Conservation (phyloP, 2,888 invertebrate species). For the Epicampocera succincta region DNA sequence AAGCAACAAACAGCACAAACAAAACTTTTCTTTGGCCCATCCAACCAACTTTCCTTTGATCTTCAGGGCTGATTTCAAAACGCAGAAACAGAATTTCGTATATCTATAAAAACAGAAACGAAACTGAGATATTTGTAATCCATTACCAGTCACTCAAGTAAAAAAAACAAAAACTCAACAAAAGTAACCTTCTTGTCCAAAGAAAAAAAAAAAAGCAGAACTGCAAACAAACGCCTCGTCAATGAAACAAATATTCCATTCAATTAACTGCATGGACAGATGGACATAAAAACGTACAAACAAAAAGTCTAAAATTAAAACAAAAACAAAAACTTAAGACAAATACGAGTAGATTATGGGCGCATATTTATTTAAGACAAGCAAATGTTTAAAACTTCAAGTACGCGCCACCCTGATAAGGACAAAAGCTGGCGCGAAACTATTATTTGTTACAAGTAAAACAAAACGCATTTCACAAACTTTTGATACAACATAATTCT, state of each 20-base stretch:
- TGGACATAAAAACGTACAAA: conserved; percentile 3
- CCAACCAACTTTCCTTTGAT: conserved; percentile 51
- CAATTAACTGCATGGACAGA: conserved; percentile 29
- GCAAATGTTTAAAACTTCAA: neutral
- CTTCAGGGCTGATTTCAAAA: conserved; percentile 13
- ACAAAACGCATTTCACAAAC: too few relatives aligned
- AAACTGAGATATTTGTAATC: conserved; percentile 60
- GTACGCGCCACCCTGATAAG: too few relatives aligned
- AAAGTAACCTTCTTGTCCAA: conserved; percentile 48
- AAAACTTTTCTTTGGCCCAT: neutral
- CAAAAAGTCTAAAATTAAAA: conserved; percentile 34
- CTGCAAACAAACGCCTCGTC: conserved; percentile 35
- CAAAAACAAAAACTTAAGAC: neutral
- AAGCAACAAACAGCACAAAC: conserved; percentile 32
- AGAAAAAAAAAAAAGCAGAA: conserved; percentile 2
- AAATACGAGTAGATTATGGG: neutral
- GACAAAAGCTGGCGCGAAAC: too few relatives aligned
- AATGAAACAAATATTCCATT: conserved; percentile 32
- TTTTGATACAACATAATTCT: too few relatives aligned
- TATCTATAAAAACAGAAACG: neutral
- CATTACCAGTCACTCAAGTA: conserved; percentile 61
- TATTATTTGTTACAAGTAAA: too few relatives aligned
- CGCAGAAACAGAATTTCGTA: conserved; percentile 13
- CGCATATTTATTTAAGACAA: too few relatives aligned
- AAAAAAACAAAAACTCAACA: conserved; percentile 2